These are phyloP conservation scores for Cichladusa arquata DNA, from an alignment of 2,113 vertebrate genomes.

Conservation along the genomic window DNA sequence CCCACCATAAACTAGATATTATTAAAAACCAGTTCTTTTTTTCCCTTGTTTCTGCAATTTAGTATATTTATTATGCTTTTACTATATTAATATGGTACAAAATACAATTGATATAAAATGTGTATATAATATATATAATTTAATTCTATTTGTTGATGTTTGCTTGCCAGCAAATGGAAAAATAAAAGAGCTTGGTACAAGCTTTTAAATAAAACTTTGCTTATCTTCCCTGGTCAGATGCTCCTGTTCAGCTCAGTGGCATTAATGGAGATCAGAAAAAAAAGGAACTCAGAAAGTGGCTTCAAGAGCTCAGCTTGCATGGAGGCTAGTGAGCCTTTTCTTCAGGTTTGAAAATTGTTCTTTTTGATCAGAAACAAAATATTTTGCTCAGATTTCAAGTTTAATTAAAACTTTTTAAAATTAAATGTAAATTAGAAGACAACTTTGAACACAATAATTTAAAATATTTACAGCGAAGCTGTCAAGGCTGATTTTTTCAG, in stretches of 20 bases:
- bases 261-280: fast-evolving
- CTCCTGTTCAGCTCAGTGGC: not conserved
- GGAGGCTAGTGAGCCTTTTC: not conserved
- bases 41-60: not conserved
- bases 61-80: not conserved
- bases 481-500: not conserved
- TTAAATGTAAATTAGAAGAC: not conserved
- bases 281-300: not conserved
- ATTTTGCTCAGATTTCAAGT: not conserved
- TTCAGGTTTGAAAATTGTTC: not conserved
- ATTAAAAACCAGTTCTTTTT: too few relatives aligned
- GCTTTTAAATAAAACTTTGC: not conserved
- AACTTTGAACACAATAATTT: not conserved
- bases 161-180: not conserved
- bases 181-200: not conserved
- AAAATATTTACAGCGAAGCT: not conserved
- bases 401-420: not conserved
- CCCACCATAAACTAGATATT: not conserved
- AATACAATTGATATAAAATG: not conserved
- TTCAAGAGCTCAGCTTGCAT: not conserved
- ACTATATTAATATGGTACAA: too few relatives aligned
- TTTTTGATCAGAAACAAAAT: not conserved
- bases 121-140: not conserved
- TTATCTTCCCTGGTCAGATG: not conserved
- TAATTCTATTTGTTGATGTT: not conserved